Evolutionary conservation across 1,140 invertebrate genomes (phyloP).

Genomic region (Octopus sinensis): DNA sequence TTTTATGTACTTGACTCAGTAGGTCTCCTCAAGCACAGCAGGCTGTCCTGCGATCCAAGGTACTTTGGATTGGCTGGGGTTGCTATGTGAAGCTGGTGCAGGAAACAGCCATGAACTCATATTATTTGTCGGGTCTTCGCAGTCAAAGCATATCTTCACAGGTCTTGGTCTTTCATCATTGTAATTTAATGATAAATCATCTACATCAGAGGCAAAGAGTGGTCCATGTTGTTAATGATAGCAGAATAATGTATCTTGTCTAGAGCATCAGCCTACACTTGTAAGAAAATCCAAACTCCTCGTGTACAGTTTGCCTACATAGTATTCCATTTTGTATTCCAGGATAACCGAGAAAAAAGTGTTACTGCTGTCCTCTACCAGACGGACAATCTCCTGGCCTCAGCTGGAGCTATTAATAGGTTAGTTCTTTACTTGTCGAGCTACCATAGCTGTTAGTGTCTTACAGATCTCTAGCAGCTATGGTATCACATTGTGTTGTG

Average conservation of each 20-base stretch:
- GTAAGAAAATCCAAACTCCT: background rate
- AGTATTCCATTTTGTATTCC: background rate
- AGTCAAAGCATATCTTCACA: too few species aligned
- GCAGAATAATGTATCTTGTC: background rate
- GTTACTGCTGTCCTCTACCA: conserved; percentile 79
- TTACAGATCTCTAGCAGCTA: background rate
- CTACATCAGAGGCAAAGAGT: background rate
- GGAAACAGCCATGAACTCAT: too few species aligned
- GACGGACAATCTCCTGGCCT: conserved; percentile 72
- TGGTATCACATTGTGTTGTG: background rate
- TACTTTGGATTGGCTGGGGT: too few species aligned
- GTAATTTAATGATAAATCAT: background rate
- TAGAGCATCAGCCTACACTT: background rate
- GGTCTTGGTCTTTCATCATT: background rate
- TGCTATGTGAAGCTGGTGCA: too few species aligned
- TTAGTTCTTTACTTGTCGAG: conserved; percentile 40
- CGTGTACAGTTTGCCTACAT: background rate
- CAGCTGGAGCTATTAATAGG: conserved; percentile 80
- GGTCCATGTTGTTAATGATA: background rate
- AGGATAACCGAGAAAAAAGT: conserved; percentile 57
- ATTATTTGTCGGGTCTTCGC: too few species aligned
- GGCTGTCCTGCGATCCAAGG: too few species aligned
- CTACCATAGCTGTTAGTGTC: background rate
- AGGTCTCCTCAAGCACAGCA: too few species aligned
- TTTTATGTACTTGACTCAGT: too few species aligned